Base-by-base conservation (phyloP, 2,888 invertebrate genomes). In the Caenorhabditis sinica region DNA sequence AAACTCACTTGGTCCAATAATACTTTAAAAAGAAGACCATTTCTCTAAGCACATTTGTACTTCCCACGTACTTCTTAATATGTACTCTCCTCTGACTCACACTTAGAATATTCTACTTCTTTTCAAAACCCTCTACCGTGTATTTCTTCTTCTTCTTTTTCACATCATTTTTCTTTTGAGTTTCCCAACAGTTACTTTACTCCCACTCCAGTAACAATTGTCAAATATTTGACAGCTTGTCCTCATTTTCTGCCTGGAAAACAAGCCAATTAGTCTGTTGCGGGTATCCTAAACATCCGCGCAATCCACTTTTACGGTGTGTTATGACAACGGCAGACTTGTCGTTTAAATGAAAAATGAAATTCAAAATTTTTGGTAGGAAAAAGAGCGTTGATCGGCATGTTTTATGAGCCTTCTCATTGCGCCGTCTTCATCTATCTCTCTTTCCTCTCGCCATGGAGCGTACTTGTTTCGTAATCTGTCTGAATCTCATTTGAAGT, bases 401-500 rank as follows among this genome's bases (percentile, higher is more conserved):
- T 45, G 63, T 76, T 77, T 77, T 77, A 77, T 45, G 69, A 61
- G 61, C 61, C 61, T 74, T 28, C 60, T 49, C 73, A 60, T 20
- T 56, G 56, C 69, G 69, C 40, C 58, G 9, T 68, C 43, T 65
- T 40, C n/a, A n/a, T n/a, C 45, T 36, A 40, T 58, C 58, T 58
- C 53, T 66, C 30, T 51, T 20, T 36, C 40, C 53, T 58, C 60
- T 71, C 49, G 9, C 83, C 66, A 30, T 73, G 51, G 77, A 68
- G 83, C 83, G 83, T 66, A 77, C 73, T 77, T 77, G 66, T 65
- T 82, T 75, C 77, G 69, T 51, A 69, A 69, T 69, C 61, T 61
- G n/a, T 43, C 77, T 73, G 66, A 51, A 60, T 61, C 56, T 65
- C 72, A 20, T 6, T 63, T 60, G 30, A 40, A 20, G n/a, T n/a